Evolutionary conservation across 2,888 invertebrate genomes (phyloP).

Genomic region (Sympetrum striolatum): DNA sequence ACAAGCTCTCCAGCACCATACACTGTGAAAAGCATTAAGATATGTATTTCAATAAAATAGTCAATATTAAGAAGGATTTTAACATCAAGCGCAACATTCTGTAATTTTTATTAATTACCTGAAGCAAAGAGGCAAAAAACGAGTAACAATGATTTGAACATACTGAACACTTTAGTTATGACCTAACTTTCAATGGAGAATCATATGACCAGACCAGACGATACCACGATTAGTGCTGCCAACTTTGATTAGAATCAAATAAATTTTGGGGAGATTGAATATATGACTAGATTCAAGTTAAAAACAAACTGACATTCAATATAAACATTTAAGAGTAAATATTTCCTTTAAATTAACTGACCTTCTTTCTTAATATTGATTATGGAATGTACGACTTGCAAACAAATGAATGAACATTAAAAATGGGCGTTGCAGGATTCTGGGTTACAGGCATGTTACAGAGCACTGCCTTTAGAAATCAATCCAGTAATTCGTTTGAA

Average conservation of each 20-base stretch:
- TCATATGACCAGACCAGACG: conserved; percentile 21
- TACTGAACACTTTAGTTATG: background rate
- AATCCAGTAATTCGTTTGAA: background rate
- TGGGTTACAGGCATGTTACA: too few relatives aligned
- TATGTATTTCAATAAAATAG: background rate
- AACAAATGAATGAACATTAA: background rate
- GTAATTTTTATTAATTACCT: background rate
- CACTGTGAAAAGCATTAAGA: background rate
- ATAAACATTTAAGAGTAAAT: background rate
- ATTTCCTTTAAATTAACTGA: background rate
- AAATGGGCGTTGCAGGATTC: background rate
- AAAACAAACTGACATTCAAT: background rate
- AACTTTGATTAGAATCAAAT: background rate
- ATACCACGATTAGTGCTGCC: background rate
- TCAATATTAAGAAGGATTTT: background rate
- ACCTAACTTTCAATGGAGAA: background rate
- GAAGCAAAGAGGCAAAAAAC: background rate
- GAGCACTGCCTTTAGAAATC: background rate
- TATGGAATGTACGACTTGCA: background rate
- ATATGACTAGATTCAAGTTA: background rate
- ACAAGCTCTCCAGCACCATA: conserved; percentile 70
- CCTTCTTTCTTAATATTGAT: background rate
- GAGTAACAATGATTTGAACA: background rate
- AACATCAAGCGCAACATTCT: background rate
- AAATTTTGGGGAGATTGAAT: background rate